Evolutionary conservation across 2,797 vertebrate species (phyloP), one percentile per base, ranked within the genome.

Genomic region (Paramormyrops hopkinsi): DNA sequence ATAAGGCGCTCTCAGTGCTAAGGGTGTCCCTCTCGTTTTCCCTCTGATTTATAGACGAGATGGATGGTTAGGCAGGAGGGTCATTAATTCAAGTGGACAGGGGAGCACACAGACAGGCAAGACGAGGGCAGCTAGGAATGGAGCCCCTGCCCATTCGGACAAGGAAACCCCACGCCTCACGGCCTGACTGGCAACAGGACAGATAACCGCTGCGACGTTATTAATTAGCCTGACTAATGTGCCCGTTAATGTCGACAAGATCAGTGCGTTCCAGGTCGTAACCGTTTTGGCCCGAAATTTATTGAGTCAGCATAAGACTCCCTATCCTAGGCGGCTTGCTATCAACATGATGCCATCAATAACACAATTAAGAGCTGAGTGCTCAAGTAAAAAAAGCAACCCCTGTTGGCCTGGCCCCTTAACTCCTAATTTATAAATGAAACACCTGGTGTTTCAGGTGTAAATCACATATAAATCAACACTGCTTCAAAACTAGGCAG

Each of bases 11-110:
- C 92, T 92, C 92, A 41, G 86, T 90, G 91, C 93, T 91, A 37
- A 91, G 90, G 94, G 92, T 92, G 93, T 96, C 97, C 96, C 95
- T 96, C 96, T 97, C 96, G 97, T 98, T 97, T 88, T 97, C 96
- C 95, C 94, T 92, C 94, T 98, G 97, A 98, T 98, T 98, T 98
- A 98, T 98, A 97, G 96, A 97, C 93, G 94, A 96, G 96, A 96
- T 92, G 94, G 95, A 94, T 96, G 94, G 94, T 97, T 95, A 96
- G 96, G 94, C 95, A 93, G 94, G 95, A 92, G 93, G 93, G 94
- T 96, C 97, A 97, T 98, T 98, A 98, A 98, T 98, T 97, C 95
- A 95, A 94, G 93, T 82, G 92, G 96, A 93, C 94, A 93, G 94
- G 94, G 62, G 92, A 95, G 94, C 93, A 92, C 91, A 95, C 91